Evolutionary conservation across 2,113 vertebrate genomes (phyloP).

Genomic region (Miniopterus natalensis): DNA sequence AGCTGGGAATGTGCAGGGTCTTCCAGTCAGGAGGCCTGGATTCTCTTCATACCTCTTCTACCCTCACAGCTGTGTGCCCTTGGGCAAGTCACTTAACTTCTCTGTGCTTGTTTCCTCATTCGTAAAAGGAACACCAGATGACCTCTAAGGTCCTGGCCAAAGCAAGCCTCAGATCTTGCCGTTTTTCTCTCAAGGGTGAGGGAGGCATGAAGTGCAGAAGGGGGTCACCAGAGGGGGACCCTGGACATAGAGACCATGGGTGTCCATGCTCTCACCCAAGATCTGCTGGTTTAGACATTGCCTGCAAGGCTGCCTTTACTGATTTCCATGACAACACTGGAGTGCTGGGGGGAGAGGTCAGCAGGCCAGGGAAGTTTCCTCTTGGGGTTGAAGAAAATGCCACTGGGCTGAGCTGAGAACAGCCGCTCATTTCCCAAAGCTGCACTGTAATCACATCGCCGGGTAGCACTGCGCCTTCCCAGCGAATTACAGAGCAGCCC

Average conservation of each 20-base stretch:
- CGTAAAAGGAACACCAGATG: not conserved
- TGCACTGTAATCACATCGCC: not conserved
- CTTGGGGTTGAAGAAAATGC: not conserved
- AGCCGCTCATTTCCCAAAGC: not conserved
- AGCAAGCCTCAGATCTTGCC: not conserved
- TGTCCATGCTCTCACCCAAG: accelerated
- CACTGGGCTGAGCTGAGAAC: not conserved
- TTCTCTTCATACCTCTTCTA: not conserved
- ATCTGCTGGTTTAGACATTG: not conserved
- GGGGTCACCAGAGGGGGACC: not conserved
- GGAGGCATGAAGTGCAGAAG: not conserved
- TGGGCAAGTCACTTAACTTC: not conserved
- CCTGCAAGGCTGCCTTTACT: not conserved
- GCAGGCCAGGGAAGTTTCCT: no score
- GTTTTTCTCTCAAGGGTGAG: not conserved
- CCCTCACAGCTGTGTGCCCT: not conserved
- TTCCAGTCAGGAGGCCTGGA: not conserved
- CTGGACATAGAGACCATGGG: not conserved
- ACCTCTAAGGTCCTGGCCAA: not conserved
- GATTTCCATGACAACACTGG: not conserved
- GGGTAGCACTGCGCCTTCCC: not conserved
- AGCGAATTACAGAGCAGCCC: not conserved
- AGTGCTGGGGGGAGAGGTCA: not conserved
- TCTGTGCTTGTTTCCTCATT: not conserved
- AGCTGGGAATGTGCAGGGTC: no score